These are phyloP conservation scores for Ladona fulva DNA, from an alignment of 1,140 invertebrate species.

Conservation along the genomic window DNA sequence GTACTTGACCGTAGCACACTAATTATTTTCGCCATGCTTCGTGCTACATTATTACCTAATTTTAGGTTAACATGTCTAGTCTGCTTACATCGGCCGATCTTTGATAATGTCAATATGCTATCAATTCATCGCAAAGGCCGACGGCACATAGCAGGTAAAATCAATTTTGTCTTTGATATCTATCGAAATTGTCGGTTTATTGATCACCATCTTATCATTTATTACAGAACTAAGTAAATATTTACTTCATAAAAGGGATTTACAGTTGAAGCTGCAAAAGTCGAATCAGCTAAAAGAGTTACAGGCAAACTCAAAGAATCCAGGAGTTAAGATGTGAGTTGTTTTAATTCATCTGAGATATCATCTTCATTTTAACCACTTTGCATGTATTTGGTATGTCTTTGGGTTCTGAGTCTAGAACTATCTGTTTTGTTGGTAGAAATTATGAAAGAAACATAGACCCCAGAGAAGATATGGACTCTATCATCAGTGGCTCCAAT, in stretches of 20 bases:
- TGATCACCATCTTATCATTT: too few species aligned
- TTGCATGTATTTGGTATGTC: too few species aligned
- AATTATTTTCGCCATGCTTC: background rate
- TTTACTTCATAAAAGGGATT: constrained; percentile 15
- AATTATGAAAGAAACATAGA: too few species aligned
- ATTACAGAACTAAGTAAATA: constrained; percentile 20
- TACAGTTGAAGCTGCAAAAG: constrained; percentile 17
- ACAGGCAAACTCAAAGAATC: background rate
- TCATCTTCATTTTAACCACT: too few species aligned
- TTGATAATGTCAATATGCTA: constrained; percentile 18
- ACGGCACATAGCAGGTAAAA: constrained; percentile 19
- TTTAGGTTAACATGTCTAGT: constrained; percentile 20
- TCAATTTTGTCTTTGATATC: too few species aligned
- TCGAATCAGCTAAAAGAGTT: constrained; percentile 12
- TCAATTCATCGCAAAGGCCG: constrained; percentile 21
- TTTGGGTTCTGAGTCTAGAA: too few species aligned
- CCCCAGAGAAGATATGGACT: too few species aligned
- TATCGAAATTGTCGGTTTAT: too few species aligned
- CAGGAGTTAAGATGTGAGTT: background rate
- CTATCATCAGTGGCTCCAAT: too few species aligned
- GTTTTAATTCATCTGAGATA: too few species aligned
- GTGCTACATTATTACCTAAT: background rate
- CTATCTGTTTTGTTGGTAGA: too few species aligned
- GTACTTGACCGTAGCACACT: background rate
- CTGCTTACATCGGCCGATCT: constrained; percentile 22